Conservation (phyloP, 2,113 vertebrate genomes). For the human region GRCh38 chr3:100975001-100975500, state of each 20-base stretch:
- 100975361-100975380: background rate
- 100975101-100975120: background rate
- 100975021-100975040: background rate
- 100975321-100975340: background rate
- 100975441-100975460: background rate
- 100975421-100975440: background rate
- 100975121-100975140: background rate
- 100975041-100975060: background rate
- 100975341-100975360: background rate
- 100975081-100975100: background rate
- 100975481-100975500: background rate
- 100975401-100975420: background rate
- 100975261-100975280: background rate
- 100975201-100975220: background rate
- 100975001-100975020: background rate
- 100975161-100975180: background rate
- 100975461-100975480: background rate
- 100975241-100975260: background rate
- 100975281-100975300: constrained; percentile 18
- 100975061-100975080: background rate
- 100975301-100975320: background rate
- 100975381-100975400: background rate
- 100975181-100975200: background rate
- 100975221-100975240: constrained; percentile 3
- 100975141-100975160: background rate